Percentiles rank a stretch among this genome's conserved stretches.
Evolutionary conservation across 2,888 invertebrate species (phyloP).

Genomic region (Pecten maximus): DNA sequence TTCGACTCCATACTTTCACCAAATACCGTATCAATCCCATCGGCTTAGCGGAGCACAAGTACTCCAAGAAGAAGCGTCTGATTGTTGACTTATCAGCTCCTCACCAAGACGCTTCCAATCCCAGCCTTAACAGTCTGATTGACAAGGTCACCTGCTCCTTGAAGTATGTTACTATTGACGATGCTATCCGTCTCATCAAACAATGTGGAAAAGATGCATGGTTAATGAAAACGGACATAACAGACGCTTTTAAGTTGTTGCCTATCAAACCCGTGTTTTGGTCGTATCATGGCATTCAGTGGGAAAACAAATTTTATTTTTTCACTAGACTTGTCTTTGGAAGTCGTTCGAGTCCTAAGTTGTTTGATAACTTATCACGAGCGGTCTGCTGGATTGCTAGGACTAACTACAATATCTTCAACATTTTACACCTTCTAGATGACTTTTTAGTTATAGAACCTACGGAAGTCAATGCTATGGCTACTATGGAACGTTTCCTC

Average conservation of each 20-base stretch:
- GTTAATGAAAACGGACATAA: constrained; percentile 8
- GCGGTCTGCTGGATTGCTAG: not conserved
- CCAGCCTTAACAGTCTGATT: constrained; percentile 40
- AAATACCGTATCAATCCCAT: constrained; percentile 38
- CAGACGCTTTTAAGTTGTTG: constrained; percentile 40
- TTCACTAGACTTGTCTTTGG: not conserved
- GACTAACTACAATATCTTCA: not conserved
- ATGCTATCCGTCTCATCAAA: not conserved
- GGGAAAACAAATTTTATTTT: not conserved
- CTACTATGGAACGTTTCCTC: not conserved
- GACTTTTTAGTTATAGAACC: not conserved
- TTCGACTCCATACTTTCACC: not conserved
- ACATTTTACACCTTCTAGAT: not conserved
- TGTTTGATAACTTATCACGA: not conserved
- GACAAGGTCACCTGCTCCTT: constrained; percentile 26
- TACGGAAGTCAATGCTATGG: not conserved
- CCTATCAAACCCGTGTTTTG: not conserved
- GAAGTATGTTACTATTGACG: constrained; percentile 15
- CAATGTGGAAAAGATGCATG: not conserved
- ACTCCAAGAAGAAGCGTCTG: not conserved
- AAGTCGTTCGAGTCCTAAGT: not conserved
- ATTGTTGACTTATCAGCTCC: constrained; percentile 37
- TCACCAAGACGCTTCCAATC: not conserved
- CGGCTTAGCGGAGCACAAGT: constrained; percentile 35
- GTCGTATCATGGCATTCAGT: not conserved